These are phyloP conservation scores for Rotaria macrura DNA, from an alignment of 2,888 invertebrate species.

Conservation along the genomic window DNA sequence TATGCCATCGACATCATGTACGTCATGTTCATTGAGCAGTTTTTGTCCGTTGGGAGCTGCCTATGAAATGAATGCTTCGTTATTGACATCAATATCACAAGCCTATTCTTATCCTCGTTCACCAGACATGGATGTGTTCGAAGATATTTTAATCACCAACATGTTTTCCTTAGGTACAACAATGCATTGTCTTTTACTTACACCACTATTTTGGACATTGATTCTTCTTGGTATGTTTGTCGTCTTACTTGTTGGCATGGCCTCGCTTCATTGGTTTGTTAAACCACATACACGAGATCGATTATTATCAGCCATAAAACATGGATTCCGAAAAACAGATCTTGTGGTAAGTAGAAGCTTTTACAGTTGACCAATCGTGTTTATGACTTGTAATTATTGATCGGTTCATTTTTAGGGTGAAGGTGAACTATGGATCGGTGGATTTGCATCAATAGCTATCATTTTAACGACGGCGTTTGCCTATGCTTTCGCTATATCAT, in stretches of 20 bases:
- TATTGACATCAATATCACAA: background rate
- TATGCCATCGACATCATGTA: background rate
- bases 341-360: background rate
- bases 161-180: background rate
- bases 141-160: background rate
- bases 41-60: conserved; percentile 7
- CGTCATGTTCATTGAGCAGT: background rate
- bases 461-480: background rate
- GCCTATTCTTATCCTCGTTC: background rate
- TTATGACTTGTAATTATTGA: too few relatives aligned
- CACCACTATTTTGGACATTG: background rate
- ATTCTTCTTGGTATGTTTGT: background rate
- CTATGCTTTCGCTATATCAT: background rate
- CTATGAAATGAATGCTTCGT: background rate
- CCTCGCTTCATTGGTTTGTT: background rate
- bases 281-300: background rate
- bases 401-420: background rate
- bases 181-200: background rate
- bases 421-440: conserved; percentile 10
- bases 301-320: background rate
- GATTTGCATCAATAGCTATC: background rate
- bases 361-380: too few relatives aligned
- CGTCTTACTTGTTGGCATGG: background rate
- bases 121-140: background rate
- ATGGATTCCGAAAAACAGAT: background rate